These are phyloP conservation scores for Drosophila hydei DNA, from an alignment of 1,140 invertebrate genomes.

Conservation along the genomic window DNA sequence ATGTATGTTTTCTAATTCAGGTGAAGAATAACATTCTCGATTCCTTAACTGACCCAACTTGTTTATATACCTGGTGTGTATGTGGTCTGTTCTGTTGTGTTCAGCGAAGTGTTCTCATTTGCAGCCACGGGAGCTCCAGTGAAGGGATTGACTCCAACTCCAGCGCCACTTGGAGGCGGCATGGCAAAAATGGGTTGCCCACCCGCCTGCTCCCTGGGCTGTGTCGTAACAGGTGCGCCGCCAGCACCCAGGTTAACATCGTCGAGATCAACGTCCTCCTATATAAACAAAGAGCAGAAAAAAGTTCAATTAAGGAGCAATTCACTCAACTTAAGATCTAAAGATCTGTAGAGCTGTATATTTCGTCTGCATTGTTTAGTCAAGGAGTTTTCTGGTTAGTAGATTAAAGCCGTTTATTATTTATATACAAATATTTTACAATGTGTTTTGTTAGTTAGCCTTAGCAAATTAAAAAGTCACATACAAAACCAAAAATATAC, in stretches of 20 bases:
- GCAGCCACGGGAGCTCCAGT: conserved; percentile 77
- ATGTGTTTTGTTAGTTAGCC: conserved; percentile 11
- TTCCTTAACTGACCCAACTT: conserved; percentile 23
- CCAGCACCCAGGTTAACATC: conserved; percentile 73
- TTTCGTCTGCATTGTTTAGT: conserved; percentile 62
- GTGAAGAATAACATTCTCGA: conserved; percentile 7
- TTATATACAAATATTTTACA: conserved; percentile 21
- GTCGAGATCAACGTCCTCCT: conserved; percentile 85
- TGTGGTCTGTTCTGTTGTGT: conserved; percentile 85
- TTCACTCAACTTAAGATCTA: not conserved
- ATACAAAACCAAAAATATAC: conserved; percentile 23
- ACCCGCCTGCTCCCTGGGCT: conserved; percentile 82
- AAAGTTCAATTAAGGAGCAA: not conserved
- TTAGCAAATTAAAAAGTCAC: conserved; percentile 15
- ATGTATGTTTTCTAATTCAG: conserved; percentile 13
- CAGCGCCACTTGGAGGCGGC: conserved; percentile 77
- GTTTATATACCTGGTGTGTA: conserved; percentile 85
- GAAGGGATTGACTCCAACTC: conserved; percentile 81
- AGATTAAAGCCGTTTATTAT: conserved; percentile 34
- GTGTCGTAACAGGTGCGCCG: conserved; percentile 83
- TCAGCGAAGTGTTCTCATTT: conserved; percentile 85
- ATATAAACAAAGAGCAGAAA: conserved; percentile 10
- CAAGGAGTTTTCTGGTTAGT: conserved; percentile 51
- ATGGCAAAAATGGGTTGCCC: conserved; percentile 84
- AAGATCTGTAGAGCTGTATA: conserved; percentile 5